phyloP scores from a whole-genome alignment of 2,113 vertebrate species.

The Trichechus manatus region DNA sequence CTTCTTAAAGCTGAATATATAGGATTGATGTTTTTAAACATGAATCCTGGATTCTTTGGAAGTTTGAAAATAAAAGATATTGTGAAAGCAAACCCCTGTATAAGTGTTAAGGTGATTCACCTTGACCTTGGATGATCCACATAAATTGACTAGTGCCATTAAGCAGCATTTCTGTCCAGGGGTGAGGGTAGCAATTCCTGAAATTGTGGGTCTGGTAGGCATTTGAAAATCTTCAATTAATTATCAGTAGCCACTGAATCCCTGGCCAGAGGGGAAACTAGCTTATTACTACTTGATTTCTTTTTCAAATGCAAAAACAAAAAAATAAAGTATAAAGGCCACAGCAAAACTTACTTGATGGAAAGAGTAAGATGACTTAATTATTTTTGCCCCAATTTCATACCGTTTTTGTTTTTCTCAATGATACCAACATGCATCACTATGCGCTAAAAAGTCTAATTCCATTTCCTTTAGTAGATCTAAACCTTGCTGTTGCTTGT shows the following conservation, averaged over 20 bases:
- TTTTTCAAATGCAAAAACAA: conserved; percentile 44
- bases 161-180: background rate
- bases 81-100: conserved; percentile 19
- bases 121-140: background rate
- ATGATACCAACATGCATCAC: background rate
- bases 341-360: conserved; percentile 37
- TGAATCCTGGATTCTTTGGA: conserved; percentile 35
- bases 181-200: background rate
- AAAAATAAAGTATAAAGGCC: conserved; percentile 29
- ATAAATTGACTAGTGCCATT: background rate
- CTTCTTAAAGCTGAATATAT: conserved; percentile 17
- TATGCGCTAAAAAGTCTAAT: conserved; percentile 51
- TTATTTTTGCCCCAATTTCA: conserved; percentile 55
- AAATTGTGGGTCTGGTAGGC: background rate
- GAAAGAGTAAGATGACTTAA: conserved; percentile 40
- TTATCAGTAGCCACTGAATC: background rate
- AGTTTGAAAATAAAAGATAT: background rate
- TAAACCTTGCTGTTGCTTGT: conserved; percentile 31
- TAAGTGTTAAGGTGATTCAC: background rate
- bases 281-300: conserved; percentile 39
- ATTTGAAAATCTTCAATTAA: background rate
- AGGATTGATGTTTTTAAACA: conserved; percentile 37
- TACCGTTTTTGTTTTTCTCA: conserved; percentile 40
- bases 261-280: conserved; percentile 17
- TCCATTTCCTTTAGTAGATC: conserved; percentile 38